A percentile compares a stretch with the other conserved stretches of the same genome.
These are phyloP conservation scores for Myodes glareolus DNA, from an alignment of 2,113 vertebrate species.

Conservation along the genomic window DNA sequence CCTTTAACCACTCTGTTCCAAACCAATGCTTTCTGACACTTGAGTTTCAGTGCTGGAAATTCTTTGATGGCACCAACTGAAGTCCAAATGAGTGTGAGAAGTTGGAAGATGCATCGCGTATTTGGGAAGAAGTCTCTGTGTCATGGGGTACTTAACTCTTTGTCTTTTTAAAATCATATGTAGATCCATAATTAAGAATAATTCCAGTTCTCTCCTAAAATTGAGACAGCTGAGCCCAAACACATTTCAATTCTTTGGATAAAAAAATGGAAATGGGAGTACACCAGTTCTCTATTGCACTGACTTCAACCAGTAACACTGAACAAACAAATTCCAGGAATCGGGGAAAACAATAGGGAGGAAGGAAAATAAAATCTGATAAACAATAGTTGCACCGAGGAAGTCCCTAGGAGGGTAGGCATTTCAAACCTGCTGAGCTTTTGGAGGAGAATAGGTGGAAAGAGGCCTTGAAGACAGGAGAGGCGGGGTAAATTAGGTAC, in stretches of 20 bases:
- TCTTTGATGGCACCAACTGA: neutral
- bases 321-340: neutral
- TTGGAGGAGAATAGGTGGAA: neutral
- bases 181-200: neutral
- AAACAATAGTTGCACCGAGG: neutral
- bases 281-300: neutral
- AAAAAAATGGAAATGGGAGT: neutral
- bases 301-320: neutral
- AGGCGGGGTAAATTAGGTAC: neutral
- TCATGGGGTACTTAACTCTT: neutral
- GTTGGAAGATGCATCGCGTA: neutral
- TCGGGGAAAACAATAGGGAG: neutral
- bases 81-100: neutral
- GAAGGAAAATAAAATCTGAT: neutral
- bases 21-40: rapidly evolving
- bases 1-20: neutral
- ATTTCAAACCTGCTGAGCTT: neutral
- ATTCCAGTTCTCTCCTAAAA: neutral
- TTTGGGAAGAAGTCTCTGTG: neutral
- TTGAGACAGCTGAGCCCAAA: neutral
- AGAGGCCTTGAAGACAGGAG: rapidly evolving
- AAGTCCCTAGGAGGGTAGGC: neutral
- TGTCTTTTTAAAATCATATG: neutral
- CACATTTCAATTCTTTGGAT: neutral
- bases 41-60: neutral